Percentiles rank a stretch among this genome's conserved stretches.
These are phyloP conservation scores for Stenolophus ochropezus DNA, from an alignment of 2,888 invertebrate genomes.

Conservation along the genomic window DNA sequence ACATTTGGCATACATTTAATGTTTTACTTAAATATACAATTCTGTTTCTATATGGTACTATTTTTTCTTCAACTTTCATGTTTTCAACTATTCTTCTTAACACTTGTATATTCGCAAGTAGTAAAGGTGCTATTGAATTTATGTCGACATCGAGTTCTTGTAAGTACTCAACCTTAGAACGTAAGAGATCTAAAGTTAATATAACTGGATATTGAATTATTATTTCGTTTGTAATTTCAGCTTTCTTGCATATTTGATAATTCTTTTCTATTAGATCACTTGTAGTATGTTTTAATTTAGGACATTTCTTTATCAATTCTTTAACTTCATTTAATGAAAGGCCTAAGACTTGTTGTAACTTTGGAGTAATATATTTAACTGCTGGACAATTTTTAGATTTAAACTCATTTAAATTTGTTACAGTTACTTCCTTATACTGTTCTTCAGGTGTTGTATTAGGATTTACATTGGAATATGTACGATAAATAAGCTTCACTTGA, in stretches of 20 bases:
- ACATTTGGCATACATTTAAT: slow-evolving; percentile 64
- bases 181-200: slow-evolving; percentile 65
- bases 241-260: slow-evolving; percentile 64
- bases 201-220: slow-evolving; percentile 67
- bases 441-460: background rate
- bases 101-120: slow-evolving; percentile 62
- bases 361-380: slow-evolving; percentile 21
- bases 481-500: slow-evolving; percentile 7
- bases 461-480: slow-evolving; percentile 6
- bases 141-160: slow-evolving; percentile 66
- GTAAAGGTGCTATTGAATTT: slow-evolving; percentile 66
- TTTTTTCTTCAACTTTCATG: slow-evolving; percentile 56
- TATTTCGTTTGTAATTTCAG: slow-evolving; percentile 64
- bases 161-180: slow-evolving; percentile 65
- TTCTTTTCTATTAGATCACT: slow-evolving; percentile 64
- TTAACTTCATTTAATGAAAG: slow-evolving; percentile 18
- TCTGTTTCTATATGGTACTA: slow-evolving; percentile 62
- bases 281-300: slow-evolving; percentile 63
- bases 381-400: slow-evolving; percentile 28
- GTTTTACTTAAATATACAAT: slow-evolving; percentile 63
- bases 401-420: slow-evolving; percentile 27
- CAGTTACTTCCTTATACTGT: slow-evolving; percentile 33
- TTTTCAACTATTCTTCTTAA: slow-evolving; percentile 63
- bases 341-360: slow-evolving; percentile 46
- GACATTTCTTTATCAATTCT: slow-evolving; percentile 64